Base-by-base conservation (phyloP, 2,888 invertebrate genomes). In the Formica aserva region DNA sequence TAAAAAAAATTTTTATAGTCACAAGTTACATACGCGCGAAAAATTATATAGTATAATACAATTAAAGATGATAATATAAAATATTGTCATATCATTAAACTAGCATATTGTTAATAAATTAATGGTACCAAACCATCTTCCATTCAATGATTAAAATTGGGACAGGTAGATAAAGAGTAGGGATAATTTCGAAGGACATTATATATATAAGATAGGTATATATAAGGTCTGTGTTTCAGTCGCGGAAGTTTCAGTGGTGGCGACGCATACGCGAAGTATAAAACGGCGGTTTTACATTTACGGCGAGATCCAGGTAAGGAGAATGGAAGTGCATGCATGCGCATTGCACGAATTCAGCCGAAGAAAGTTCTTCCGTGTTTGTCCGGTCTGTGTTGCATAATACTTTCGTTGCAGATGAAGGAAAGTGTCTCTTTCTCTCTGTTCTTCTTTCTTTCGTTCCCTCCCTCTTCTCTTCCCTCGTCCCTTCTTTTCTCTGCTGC, bases 281-380 rank as follows among this genome's bases (percentile, higher is more conserved):
- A 75, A 75, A 9, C 13, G 60, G 13, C 22, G 35, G 15, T 52
- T 63, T 52, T 41, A 65, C 15, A 32, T 45, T 62, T n/a, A 26
- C 5, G 35, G 22, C 55, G 38, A 13, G 41, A 45, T 11, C 22
- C 26, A 63, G 52, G 76, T 81, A 75, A 81, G 41, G 77, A 75
- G 84, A 72, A 67, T 74, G 65, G 63, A 15, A 60, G 83, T 81
- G 69, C 77, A 81, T 78, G 85, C 67, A 77, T 75, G 85, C 2
- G 86, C 80, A 84, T 87, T 90, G 87, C 88, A 83, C 86, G 87
- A 87, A 87, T 82, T 82, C 82, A 65, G 72, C 65, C 69, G 87
- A 93, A 91, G 93, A 93, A 93, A 92, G 93, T 92, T 90, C 88
- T 92, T 92, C 92, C 93, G 92, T 87, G 91, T 91, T 84, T 41